These are phyloP conservation scores for Cerastis leucographa DNA, from an alignment of 2,888 invertebrate species.

Conservation along the genomic window DNA sequence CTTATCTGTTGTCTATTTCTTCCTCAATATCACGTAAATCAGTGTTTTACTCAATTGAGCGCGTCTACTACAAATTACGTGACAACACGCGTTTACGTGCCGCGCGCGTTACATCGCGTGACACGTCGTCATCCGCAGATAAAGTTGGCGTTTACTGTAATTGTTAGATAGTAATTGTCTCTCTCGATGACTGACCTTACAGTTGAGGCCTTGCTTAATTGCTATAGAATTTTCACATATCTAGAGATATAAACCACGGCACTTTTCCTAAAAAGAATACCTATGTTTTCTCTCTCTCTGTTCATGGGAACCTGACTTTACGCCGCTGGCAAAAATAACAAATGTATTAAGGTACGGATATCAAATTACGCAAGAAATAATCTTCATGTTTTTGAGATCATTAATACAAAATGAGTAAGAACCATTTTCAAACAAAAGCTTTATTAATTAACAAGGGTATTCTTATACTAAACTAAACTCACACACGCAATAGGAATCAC, in stretches of 20 bases:
- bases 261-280: background rate
- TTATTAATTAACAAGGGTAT: background rate
- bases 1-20: constrained; percentile 16
- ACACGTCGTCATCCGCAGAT: constrained; percentile 9
- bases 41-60: constrained; percentile 13
- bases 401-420: background rate
- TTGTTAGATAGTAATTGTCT: constrained; percentile 14
- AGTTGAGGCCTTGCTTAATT: background rate
- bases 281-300: background rate
- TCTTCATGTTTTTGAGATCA: background rate
- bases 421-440: background rate
- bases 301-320: background rate
- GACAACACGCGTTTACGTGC: constrained; percentile 45
- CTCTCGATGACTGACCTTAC: background rate
- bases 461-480: background rate
- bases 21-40: constrained; percentile 24
- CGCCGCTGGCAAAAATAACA: background rate
- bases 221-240: background rate
- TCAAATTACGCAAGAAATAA: background rate
- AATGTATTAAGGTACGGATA: background rate
- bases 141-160: constrained; percentile 14
- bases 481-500: constrained; percentile 5
- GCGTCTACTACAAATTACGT: constrained; percentile 33
- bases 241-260: background rate
- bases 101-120: constrained; percentile 9